Evolutionary conservation across 2,113 vertebrate species (phyloP).

Genomic region (Nettapus auritus): DNA sequence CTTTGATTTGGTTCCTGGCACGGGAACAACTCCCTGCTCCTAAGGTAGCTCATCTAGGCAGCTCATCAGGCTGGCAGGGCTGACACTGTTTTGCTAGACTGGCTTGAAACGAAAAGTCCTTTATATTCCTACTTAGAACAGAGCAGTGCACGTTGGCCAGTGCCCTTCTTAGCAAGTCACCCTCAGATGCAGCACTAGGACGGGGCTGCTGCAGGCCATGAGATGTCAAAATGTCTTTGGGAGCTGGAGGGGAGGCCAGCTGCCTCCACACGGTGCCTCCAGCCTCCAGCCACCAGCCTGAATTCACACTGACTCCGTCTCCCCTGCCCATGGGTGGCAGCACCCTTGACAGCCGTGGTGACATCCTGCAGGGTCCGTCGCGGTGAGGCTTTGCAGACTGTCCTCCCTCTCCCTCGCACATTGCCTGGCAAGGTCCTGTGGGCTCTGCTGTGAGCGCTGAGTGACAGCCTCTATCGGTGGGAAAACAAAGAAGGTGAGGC

Average conservation of each 20-base stretch:
- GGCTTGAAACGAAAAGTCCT: not conserved
- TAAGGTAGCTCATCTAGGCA: slow-evolving; percentile 33
- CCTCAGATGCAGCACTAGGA: not conserved
- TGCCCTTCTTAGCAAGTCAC: not conserved
- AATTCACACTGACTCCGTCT: not conserved
- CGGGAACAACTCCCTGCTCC: slow-evolving; percentile 28
- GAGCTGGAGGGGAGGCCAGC: not conserved
- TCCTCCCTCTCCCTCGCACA: not conserved
- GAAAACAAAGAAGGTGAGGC: not conserved
- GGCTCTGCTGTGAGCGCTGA: not conserved
- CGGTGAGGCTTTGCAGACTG: not conserved
- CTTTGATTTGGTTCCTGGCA: slow-evolving; percentile 60
- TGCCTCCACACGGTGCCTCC: not conserved
- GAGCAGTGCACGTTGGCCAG: fast-evolving
- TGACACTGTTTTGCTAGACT: slow-evolving; percentile 10
- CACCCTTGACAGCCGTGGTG: not conserved
- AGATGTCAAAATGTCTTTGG: not conserved
- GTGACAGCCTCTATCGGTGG: not conserved
- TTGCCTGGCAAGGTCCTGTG: not conserved
- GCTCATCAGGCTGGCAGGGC: not conserved
- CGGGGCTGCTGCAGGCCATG: not conserved
- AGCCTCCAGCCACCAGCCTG: not conserved
- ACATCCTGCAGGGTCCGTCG: not conserved
- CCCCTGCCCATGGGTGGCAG: not conserved
- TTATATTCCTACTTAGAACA: not conserved